Conservation (phyloP, 1,140 invertebrate genomes). For the Penaeus vannamei region DNA sequence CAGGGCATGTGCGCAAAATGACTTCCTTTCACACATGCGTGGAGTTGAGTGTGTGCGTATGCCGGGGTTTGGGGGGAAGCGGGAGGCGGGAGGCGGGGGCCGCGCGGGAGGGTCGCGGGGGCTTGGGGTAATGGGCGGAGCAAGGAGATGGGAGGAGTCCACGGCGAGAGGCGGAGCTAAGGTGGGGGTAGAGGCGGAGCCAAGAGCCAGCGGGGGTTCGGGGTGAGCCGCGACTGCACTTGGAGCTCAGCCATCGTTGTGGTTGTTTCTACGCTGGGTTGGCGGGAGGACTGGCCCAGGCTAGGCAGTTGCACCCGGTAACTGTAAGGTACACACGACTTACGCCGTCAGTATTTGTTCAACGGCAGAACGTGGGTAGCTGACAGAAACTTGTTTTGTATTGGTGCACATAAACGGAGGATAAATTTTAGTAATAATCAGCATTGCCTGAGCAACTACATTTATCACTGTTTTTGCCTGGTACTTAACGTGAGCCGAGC, state of each 20-base stretch:
- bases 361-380: too few species aligned
- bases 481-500: too few species aligned
- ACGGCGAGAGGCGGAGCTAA: slow-evolving; percentile 42
- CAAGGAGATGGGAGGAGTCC: slow-evolving; percentile 58
- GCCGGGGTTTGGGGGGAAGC: slow-evolving; percentile 45
- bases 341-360: too few species aligned
- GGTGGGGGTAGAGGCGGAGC: slow-evolving; percentile 38
- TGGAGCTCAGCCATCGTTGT: slow-evolving; percentile 38
- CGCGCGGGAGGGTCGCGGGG: slow-evolving; percentile 47
- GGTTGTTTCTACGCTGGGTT: slow-evolving; percentile 19
- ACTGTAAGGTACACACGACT: not conserved
- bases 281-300: not conserved
- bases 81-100: slow-evolving; percentile 58
- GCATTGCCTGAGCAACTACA: too few species aligned
- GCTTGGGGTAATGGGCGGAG: slow-evolving; percentile 59
- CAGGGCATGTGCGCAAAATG: slow-evolving; percentile 66
- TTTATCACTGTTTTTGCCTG: too few species aligned
- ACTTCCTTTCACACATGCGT: slow-evolving; percentile 65
- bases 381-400: too few species aligned
- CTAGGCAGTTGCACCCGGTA: not conserved
- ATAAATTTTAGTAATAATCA: too few species aligned
- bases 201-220: slow-evolving; percentile 51
- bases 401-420: too few species aligned
- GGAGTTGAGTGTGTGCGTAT: slow-evolving; percentile 57
- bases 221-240: slow-evolving; percentile 34